Evolutionary conservation across 2,888 invertebrate genomes (phyloP).

Genomic region (Pseudococcus longispinus): DNA sequence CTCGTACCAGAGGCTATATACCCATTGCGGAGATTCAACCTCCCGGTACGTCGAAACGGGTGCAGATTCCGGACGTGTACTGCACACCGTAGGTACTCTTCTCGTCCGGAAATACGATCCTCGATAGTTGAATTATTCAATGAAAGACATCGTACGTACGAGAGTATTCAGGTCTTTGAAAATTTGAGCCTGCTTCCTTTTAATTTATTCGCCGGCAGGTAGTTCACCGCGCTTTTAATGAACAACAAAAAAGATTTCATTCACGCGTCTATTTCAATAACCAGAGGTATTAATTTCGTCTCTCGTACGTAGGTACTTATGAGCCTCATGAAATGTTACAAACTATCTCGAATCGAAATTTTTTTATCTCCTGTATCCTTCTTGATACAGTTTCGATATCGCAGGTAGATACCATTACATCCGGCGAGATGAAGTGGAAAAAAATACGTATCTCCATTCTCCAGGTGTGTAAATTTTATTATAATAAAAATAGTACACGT

Average conservation of each 20-base stretch:
- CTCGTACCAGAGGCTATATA: neutral
- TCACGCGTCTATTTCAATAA: neutral
- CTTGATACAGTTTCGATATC: neutral
- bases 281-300: neutral
- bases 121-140: constrained; percentile 35
- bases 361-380: neutral
- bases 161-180: constrained; percentile 11
- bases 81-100: constrained; percentile 10
- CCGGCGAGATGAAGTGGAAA: neutral
- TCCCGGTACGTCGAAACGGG: neutral
- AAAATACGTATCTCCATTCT: neutral
- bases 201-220: constrained; percentile 23
- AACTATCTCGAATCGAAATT: neutral
- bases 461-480: constrained; percentile 1
- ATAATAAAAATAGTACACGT: neutral
- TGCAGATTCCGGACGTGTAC: constrained; percentile 37
- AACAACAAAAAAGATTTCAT: neutral
- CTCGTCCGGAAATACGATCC: constrained; percentile 40
- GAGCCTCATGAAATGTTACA: neutral
- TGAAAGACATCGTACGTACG: neutral
- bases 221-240: neutral
- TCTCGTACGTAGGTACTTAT: neutral
- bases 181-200: constrained; percentile 31
- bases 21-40: neutral
- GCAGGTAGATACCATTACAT: constrained; percentile 2